Base-by-base conservation (phyloP, 2,797 vertebrate genomes). In the Myotis planiceps region DNA sequence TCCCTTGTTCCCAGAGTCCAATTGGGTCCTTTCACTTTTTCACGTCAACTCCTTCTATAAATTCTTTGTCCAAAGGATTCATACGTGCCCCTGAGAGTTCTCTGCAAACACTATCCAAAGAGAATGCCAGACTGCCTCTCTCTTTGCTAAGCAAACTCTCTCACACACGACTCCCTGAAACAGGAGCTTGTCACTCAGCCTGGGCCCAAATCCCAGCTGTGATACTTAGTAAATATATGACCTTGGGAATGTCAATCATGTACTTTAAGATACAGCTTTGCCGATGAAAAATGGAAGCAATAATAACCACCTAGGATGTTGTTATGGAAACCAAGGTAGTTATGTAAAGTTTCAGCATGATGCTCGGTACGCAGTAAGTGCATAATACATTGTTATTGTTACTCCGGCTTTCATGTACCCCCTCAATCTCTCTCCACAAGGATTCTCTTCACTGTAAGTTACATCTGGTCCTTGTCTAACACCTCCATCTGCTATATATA, bases 81-180 rank as follows among this genome's bases (percentile, higher is more conserved):
- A 75, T 49, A 18, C 25, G 8, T 72, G 25, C 55, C 72, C 95
- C 76, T 93, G 84, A 94, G 72, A 96, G 81, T 78, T 92, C 72
- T 93, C 27, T 69, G 39, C 68, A 92, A 96, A 96, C 53, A 81
- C 10, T 60, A 85, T 49, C 39, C 75, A 34, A 88, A 2, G 19
- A 69, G 51, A 87, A 78, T 60, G 12, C 29, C 63, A 83, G 45
- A 49, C 45, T 76, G 8, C 29, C 80, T 93, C 51, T 85, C 32
- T 89, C 27, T 78, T 82, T 58, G 25, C 49, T 90, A 88, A 96
- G 25, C 15, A 79, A 93, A 94, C 25, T 71, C 32, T 75, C 71
- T 68, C 80, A 75, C 9, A 58, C 2, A 47, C 15, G 2, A 69
- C 45, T 97, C 18, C 58, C 88, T 9, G 69, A 89, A 76, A 63